These are phyloP conservation scores for Crypturellus undulatus DNA, from an alignment of 2,113 vertebrate genomes.

Conservation along the genomic window DNA sequence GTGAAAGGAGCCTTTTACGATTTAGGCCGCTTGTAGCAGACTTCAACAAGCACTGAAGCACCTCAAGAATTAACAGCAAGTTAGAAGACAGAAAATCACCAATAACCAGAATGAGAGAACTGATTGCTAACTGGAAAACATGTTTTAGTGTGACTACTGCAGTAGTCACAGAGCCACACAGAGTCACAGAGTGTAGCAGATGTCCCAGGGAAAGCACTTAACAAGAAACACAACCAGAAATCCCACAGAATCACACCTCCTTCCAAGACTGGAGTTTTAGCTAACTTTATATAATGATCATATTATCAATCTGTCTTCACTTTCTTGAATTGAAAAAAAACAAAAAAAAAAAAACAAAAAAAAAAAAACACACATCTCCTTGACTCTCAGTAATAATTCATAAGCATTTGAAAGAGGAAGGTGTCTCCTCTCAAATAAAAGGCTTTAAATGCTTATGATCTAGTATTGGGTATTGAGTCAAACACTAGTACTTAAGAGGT, in stretches of 20 bases:
- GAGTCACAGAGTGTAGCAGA: not conserved
- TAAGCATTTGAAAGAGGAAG: not conserved
- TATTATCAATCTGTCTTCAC: not conserved
- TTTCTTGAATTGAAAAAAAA: too few species aligned
- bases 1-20: not conserved
- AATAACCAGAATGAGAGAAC: not conserved
- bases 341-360: not conserved
- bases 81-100: not conserved
- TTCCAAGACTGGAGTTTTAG: not conserved
- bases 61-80: not conserved
- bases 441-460: too few species aligned
- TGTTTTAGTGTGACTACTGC: not conserved
- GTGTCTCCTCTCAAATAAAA: not conserved
- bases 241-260: fast-evolving
- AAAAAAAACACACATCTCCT: not conserved
- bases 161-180: not conserved
- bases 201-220: not conserved
- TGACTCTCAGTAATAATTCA: not conserved
- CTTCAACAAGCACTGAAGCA: not conserved
- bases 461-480: too few species aligned
- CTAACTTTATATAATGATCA: not conserved
- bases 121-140: not conserved
- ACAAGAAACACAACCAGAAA: not conserved
- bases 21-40: not conserved
- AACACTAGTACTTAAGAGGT: not conserved